Base-by-base conservation (phyloP, 2,113 vertebrate genomes). In the Solea solea region DNA sequence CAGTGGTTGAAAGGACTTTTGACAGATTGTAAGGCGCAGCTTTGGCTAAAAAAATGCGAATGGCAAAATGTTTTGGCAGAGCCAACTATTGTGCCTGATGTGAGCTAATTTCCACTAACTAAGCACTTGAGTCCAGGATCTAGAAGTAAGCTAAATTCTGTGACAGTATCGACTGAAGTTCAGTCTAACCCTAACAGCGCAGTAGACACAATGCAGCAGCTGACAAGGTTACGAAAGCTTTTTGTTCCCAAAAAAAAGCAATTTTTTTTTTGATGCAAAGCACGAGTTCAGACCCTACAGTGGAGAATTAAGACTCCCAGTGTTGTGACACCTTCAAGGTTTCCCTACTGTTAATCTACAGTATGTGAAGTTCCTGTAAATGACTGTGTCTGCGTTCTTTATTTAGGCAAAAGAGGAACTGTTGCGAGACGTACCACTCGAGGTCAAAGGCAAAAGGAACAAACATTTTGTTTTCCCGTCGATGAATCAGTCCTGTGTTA, bases 21-120 rank as follows among this genome's bases (percentile, higher is more conserved):
- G 46, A 80, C 56, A 83, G 86, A 89, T 84, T 90, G 78, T 88
- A 87, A 90, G 83, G 87, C 70, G 80, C 83, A 71, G 83, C 86
- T 91, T 91, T 90, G 85, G 85, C 85, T 76, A 82, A 80, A 88
- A 45, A 78, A 83, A 78, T 82, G 82, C 73, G 71, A 73, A 74
- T 76, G 68, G 78, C 75, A 56, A 80, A 80, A 83, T 72, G 56
- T 72, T 58, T 78, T 63, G 84, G 83, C 74, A 80, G 83, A 83
- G 78, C 79, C 65, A 55, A 62, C 8, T 64, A 61, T 65, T 73
- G 15, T 69, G 51, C 34, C 52, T 39, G 1, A 4, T 45, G 3
- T 53, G 69, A 68, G 16, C 52, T 52, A 14, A 42, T 67, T 56
- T 71, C 21, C 58, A 57, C 53, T 44, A 67, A 59, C 28, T n/a